These are phyloP conservation scores for Anagrus nilaparvatae DNA, from an alignment of 1,140 invertebrate genomes.

Conservation along the genomic window DNA sequence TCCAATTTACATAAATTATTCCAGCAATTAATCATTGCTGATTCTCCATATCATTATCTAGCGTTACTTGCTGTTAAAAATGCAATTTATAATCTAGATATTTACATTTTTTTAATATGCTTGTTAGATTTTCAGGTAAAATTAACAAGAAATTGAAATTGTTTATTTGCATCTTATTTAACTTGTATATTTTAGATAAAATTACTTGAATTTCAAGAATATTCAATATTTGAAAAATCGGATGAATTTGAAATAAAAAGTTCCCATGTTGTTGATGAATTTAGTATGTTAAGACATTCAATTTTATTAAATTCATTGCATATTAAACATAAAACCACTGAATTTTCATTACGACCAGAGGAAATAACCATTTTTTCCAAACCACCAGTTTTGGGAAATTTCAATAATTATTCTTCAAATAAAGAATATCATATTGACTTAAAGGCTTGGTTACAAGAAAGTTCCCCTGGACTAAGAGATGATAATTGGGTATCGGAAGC, in stretches of 20 bases:
- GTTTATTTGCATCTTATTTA: background rate
- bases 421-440: slow-evolving; percentile 10
- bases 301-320: slow-evolving; percentile 33
- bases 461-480: slow-evolving; percentile 30
- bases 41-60: slow-evolving; percentile 34
- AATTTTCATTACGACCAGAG: slow-evolving; percentile 20
- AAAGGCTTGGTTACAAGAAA: slow-evolving; percentile 26
- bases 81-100: slow-evolving; percentile 36
- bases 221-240: slow-evolving; percentile 17
- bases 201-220: slow-evolving; percentile 31
- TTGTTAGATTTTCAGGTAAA: slow-evolving; percentile 34
- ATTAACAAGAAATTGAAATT: slow-evolving; percentile 1
- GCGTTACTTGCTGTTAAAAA: slow-evolving; percentile 30
- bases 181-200: slow-evolving; percentile 17
- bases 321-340: slow-evolving; percentile 21
- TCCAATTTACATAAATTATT: slow-evolving; percentile 30
- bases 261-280: too few relatives aligned
- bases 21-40: slow-evolving; percentile 23
- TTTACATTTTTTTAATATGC: slow-evolving; percentile 28
- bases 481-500: slow-evolving; percentile 32
- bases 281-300: slow-evolving; percentile 27
- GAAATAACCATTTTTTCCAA: slow-evolving; percentile 28
- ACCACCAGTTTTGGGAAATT: slow-evolving; percentile 23
- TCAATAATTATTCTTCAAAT: slow-evolving; percentile 2
- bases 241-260: too few relatives aligned